These are phyloP conservation scores for Trachelus troglodyta DNA, from an alignment of 2,888 invertebrate genomes.

Conservation along the genomic window DNA sequence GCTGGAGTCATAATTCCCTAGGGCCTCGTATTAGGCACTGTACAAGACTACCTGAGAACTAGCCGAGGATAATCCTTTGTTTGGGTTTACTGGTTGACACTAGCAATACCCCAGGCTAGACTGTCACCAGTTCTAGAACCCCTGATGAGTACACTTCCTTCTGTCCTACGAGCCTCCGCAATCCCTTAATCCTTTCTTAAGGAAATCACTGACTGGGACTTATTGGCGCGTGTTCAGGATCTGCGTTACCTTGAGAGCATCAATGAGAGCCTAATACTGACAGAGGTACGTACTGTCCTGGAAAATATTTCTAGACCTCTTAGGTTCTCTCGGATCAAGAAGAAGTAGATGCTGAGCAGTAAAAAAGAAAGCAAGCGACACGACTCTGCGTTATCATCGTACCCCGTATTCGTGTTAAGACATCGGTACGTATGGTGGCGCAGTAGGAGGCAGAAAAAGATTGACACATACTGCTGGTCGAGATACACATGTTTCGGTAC, in stretches of 20 bases:
- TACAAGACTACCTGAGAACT: background rate
- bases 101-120: constrained; percentile 29
- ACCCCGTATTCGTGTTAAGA: background rate
- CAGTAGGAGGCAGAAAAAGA: constrained; percentile 31
- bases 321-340: background rate
- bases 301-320: background rate
- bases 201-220: background rate
- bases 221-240: background rate
- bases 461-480: constrained; percentile 37
- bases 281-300: background rate
- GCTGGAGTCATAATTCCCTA: constrained; percentile 23
- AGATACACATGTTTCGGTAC: constrained; percentile 38
- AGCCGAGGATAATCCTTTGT: constrained; percentile 42
- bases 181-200: constrained; percentile 17
- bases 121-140: constrained; percentile 21
- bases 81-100: constrained; percentile 27
- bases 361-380: background rate
- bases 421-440: background rate
- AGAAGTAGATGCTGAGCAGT: background rate
- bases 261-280: background rate
- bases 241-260: background rate
- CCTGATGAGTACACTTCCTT: constrained; percentile 3
- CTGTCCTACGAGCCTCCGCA: constrained; percentile 4
- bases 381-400: background rate
- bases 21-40: constrained; percentile 11